Conservation (phyloP, 1,140 invertebrate species). For the Cephus cinctus region DNA sequence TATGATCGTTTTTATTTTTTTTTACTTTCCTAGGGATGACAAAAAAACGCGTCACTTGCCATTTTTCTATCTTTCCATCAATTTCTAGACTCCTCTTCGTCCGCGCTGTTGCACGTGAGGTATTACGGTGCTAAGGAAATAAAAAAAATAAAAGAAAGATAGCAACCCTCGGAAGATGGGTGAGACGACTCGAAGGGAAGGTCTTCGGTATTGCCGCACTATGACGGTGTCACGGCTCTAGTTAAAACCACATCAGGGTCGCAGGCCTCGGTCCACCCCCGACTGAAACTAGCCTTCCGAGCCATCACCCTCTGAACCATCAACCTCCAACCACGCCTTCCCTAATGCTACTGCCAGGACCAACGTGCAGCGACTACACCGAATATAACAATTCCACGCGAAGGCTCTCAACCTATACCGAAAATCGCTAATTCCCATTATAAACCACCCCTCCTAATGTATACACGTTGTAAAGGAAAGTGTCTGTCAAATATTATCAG, state of each 20-base stretch:
- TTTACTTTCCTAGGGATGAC: too few species aligned
- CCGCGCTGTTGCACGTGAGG: too few species aligned
- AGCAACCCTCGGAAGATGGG: conserved; percentile 1
- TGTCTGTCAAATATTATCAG: too few species aligned
- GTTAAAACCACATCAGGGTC: conserved; percentile 39
- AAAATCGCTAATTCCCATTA: too few species aligned
- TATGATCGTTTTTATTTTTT: too few species aligned
- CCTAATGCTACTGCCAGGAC: conserved; percentile 22
- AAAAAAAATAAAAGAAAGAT: too few species aligned
- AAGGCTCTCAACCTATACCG: not conserved
- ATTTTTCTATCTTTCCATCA: too few species aligned
- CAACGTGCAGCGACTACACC: conserved; percentile 23
- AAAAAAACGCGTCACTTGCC: too few species aligned
- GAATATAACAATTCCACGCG: conserved; percentile 12
- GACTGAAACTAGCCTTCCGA: conserved; percentile 8
- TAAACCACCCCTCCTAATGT: not conserved
- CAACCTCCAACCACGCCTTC: conserved; percentile 31
- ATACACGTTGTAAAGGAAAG: too few species aligned
- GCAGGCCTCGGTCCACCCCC: conserved; percentile 20
- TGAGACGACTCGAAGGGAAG: not conserved
- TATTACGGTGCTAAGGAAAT: too few species aligned
- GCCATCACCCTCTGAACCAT: too few species aligned
- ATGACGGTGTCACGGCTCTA: conserved; percentile 21
- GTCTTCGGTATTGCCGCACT: conserved; percentile 18
- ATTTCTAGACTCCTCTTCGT: too few species aligned